A percentile compares a stretch with the other conserved stretches of the same genome.
phyloP scores from a whole-genome alignment of 1,140 invertebrate genomes.

The Rhysida immarginata region DNA sequence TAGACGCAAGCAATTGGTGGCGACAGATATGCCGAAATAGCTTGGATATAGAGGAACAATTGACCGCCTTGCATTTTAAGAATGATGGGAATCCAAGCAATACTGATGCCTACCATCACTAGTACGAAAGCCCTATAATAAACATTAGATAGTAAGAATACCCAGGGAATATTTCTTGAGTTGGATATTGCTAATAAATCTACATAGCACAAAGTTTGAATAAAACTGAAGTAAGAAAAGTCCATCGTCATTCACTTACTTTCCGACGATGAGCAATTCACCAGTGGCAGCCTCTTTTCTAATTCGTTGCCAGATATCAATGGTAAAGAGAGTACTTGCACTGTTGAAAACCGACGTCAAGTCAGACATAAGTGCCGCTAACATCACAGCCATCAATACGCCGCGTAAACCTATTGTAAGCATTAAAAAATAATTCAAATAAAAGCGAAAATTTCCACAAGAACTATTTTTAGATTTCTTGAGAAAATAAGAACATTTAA shows the following conservation, averaged over 20 bases:
- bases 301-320: constrained; percentile 35
- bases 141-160: neutral
- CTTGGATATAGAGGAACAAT: constrained; percentile 38
- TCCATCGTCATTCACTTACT: constrained; percentile 24
- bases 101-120: constrained; percentile 32
- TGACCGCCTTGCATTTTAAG: constrained; percentile 36
- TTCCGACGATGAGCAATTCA: constrained; percentile 36
- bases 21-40: constrained; percentile 33
- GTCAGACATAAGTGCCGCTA: constrained; percentile 38
- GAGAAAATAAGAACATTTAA: no score
- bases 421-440: no score
- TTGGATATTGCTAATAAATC: no score
- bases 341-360: constrained; percentile 40
- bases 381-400: constrained; percentile 38
- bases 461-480: no score
- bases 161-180: no score
- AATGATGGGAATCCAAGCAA: constrained; percentile 38
- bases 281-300: constrained; percentile 25
- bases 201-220: no score
- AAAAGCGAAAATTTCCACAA: no score
- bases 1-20: constrained; percentile 37
- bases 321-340: constrained; percentile 38
- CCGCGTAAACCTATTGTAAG: constrained; percentile 24
- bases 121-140: constrained; percentile 29
- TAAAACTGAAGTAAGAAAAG: no score